phyloP scores from a whole-genome alignment of 2,797 vertebrate genomes.

The Halcyon chelicuti region DNA sequence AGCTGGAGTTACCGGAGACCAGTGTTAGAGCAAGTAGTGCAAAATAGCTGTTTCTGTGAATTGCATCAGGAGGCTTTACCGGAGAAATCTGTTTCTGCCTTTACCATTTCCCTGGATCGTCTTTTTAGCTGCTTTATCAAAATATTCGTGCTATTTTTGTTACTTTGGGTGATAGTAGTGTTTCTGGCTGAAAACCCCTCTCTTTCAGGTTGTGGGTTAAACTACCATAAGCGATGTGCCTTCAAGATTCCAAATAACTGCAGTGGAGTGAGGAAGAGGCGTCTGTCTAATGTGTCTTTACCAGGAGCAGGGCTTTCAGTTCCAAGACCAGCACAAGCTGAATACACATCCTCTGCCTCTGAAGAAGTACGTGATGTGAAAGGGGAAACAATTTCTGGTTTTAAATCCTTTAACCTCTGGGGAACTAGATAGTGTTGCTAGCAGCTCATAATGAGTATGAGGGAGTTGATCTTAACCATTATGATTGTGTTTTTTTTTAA shows the following conservation, averaged over 20 bases:
- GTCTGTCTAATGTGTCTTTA: constrained; percentile 93
- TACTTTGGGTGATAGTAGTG: neutral
- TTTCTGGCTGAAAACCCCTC: neutral
- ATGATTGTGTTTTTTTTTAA: neutral
- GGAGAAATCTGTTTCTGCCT: neutral
- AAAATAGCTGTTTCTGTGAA: neutral
- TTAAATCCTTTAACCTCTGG: neutral
- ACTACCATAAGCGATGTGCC: constrained; percentile 97
- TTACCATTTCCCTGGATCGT: neutral
- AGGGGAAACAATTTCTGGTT: neutral
- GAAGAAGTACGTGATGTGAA: constrained; percentile 87
- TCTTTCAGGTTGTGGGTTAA: constrained; percentile 92
- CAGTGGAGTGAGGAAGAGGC: constrained; percentile 92
- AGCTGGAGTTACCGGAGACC: neutral
- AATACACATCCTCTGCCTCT: constrained; percentile 81
- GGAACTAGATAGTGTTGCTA: neutral
- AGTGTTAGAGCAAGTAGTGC: neutral
- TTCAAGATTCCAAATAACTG: constrained; percentile 99
- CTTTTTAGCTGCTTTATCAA: neutral
- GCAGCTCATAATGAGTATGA: neutral
- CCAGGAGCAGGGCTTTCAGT: constrained; percentile 90
- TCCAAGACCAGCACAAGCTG: constrained; percentile 86
- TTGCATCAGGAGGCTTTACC: neutral
- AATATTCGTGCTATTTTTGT: neutral
- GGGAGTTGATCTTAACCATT: neutral